phyloP scores from a whole-genome alignment of 2,888 invertebrate species.

The Drosophila siamana region DNA sequence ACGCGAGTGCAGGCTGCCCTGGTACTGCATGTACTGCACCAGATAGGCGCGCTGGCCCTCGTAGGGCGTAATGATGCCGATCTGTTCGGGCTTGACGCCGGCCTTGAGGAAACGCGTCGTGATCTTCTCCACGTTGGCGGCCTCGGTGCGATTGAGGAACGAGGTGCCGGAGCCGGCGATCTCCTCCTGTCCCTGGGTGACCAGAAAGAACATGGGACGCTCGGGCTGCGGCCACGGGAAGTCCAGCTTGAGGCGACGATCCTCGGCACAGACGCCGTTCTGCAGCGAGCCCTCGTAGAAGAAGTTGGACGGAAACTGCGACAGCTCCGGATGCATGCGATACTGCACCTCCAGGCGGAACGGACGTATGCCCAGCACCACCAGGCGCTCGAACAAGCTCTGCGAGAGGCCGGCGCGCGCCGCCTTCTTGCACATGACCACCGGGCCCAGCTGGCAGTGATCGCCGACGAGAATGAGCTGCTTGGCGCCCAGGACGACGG shows the following conservation, averaged over 20 bases:
- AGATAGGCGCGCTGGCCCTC: conserved; percentile 99
- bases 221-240: conserved; percentile 99
- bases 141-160: conserved; percentile 98
- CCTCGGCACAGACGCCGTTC: conserved; percentile 99
- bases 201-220: conserved; percentile 99
- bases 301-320: conserved; percentile 99
- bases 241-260: conserved; percentile 96
- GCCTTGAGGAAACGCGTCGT: conserved; percentile 97
- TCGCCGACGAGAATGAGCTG: conserved; percentile 99
- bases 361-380: conserved; percentile 98
- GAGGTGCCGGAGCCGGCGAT: conserved; percentile 99
- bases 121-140: conserved; percentile 99
- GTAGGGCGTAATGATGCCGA: conserved; percentile 99
- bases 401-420: conserved; percentile 98
- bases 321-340: conserved; percentile 99
- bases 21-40: conserved; percentile 99
- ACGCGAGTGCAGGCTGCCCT: conserved; percentile 98
- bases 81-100: conserved; percentile 98
- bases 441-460: conserved; percentile 99
- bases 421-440: conserved; percentile 99
- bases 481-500: conserved; percentile 98
- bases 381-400: conserved; percentile 98
- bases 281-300: conserved; percentile 99
- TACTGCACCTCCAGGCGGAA: conserved; percentile 99
- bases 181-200: conserved; percentile 99